Conservation (phyloP, 2,113 vertebrate genomes). For the Noctilio leporinus region DNA sequence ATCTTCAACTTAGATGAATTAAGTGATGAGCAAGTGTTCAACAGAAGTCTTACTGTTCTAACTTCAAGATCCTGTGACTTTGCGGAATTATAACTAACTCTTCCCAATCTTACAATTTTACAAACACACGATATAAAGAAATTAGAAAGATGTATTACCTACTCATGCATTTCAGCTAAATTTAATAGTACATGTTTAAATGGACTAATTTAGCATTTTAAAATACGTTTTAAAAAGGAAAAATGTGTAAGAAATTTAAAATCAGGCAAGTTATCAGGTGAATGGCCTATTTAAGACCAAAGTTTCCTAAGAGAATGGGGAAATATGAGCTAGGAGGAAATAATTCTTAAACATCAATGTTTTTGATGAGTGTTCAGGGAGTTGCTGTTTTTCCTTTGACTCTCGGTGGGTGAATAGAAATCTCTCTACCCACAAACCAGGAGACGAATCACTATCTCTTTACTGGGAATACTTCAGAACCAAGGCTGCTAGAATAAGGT, state of each 20-base stretch:
- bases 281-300: background rate
- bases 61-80: background rate
- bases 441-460: background rate
- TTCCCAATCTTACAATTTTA: background rate
- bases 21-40: background rate
- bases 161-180: background rate
- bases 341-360: slow-evolving; percentile 4
- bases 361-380: background rate
- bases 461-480: background rate
- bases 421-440: background rate
- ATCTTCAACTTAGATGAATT: background rate
- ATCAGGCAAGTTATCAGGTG: background rate
- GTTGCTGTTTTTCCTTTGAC: background rate
- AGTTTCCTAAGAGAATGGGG: background rate
- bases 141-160: background rate
- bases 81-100: background rate
- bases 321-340: background rate
- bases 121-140: background rate
- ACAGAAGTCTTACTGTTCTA: background rate
- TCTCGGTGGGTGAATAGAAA: background rate
- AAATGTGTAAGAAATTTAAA: background rate
- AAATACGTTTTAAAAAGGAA: background rate
- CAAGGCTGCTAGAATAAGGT: background rate
- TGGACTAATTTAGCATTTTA: background rate
- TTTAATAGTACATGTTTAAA: background rate